These are phyloP conservation scores for Sisyra terminalis DNA, from an alignment of 2,888 invertebrate species.

Conservation along the genomic window DNA sequence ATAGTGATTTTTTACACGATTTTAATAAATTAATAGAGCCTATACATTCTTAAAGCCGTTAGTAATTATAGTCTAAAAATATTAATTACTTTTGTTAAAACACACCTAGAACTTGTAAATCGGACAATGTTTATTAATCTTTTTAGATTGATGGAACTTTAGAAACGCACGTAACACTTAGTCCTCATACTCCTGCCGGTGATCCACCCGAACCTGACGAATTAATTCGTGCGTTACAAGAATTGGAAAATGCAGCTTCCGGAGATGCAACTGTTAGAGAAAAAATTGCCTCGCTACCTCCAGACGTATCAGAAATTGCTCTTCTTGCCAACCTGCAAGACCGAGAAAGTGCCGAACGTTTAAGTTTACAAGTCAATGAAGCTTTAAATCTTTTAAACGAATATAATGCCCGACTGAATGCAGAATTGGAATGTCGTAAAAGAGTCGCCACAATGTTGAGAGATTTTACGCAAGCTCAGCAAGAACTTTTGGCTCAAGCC, in stretches of 20 bases:
- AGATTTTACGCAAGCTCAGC: slow-evolving; percentile 76
- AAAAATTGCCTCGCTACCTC: slow-evolving; percentile 83
- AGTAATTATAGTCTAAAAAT: no score
- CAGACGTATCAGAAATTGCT: slow-evolving; percentile 84
- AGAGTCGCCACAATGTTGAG: slow-evolving; percentile 72
- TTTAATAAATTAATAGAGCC: no score
- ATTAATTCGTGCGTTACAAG: slow-evolving; percentile 65
- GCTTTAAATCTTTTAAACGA: slow-evolving; percentile 74
- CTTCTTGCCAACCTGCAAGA: slow-evolving; percentile 75
- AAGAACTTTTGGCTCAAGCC: slow-evolving; percentile 69
- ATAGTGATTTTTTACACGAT: no score
- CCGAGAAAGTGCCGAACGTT: slow-evolving; percentile 59
- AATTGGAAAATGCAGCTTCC: slow-evolving; percentile 87
- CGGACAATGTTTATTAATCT: slow-evolving; percentile 4
- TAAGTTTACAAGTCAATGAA: slow-evolving; percentile 72
- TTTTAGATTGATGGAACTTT: slow-evolving; percentile 50
- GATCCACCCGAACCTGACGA: slow-evolving; percentile 90
- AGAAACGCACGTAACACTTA: slow-evolving; percentile 58
- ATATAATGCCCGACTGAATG: slow-evolving; percentile 72
- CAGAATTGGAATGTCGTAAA: slow-evolving; percentile 81
- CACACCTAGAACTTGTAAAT: no score
- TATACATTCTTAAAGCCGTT: no score
- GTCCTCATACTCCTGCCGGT: slow-evolving; percentile 62
- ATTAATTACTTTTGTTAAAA: no score
- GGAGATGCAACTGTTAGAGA: slow-evolving; percentile 87